Conservation (phyloP, 2,888 invertebrate species). For the Crocallis elinguaria region DNA sequence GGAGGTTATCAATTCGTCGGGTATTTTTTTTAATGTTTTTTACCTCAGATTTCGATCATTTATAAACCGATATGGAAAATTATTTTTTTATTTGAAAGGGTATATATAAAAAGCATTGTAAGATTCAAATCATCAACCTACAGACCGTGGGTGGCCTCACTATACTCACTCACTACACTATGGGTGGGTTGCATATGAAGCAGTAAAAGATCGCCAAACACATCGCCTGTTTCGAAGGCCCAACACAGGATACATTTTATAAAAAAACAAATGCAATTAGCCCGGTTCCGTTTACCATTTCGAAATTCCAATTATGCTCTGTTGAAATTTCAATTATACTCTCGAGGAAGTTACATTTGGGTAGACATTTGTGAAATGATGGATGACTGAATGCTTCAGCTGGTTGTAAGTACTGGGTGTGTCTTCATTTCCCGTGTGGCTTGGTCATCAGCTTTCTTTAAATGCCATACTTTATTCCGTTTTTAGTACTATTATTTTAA, state of each 20-base stretch:
- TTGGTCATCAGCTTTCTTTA: conserved; percentile 1
- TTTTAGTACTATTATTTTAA: no score
- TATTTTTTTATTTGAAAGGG: no score
- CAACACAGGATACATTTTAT: conserved; percentile 47
- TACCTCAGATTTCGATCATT: no score
- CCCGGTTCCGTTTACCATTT: conserved; percentile 63
- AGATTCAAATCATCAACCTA: no score
- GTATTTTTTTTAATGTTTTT: no score
- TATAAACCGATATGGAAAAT: no score
- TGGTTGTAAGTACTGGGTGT: background rate
- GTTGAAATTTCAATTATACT: conserved; percentile 48
- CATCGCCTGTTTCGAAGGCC: conserved; percentile 5
- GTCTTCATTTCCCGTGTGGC: conserved; percentile 5
- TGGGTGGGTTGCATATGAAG: no score
- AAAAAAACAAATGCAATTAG: conserved; percentile 53
- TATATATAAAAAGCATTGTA: no score
- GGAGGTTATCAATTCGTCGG: no score
- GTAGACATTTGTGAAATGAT: background rate
- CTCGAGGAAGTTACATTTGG: conserved; percentile 47
- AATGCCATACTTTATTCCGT: conserved; percentile 2
- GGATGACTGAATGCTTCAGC: background rate
- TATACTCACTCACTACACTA: no score
- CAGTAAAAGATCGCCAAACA: no score
- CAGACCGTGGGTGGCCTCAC: no score
- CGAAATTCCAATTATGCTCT: conserved; percentile 17